Evolutionary conservation across 1,140 invertebrate species (phyloP), one percentile per base, ranked within the genome.

Genomic region (Solenopsis invicta): DNA sequence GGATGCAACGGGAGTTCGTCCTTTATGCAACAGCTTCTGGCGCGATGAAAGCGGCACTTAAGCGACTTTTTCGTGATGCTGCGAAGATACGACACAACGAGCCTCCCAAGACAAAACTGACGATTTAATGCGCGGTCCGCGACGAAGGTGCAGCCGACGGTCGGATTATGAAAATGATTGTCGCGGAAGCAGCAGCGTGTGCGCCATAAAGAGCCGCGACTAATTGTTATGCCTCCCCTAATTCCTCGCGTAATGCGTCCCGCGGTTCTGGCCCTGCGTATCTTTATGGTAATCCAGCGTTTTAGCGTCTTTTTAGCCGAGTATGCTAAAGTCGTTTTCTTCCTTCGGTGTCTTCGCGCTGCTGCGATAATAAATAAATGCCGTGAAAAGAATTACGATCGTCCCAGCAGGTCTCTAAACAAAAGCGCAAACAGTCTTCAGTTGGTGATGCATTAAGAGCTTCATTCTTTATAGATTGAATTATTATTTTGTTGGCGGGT

Each of bases 241-340:
- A 89, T 89, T 85, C 74, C 59, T 74, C 12, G 52, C 50, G 52
- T 78, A 67, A 67, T 74, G 52, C 56, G 69, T 16, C 37, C 59
- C 54, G 41, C 54, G 34, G 59, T 62, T 52, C 67, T 41, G 61
- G 41, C 24, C 80, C 64, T 67, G 56, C 67, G 61, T 89, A 89
- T 89, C 87, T 89, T 86, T 88, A 89, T 89, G 88, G 59, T 89
- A 89, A 89, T 89, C 24, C 67, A 41, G 1, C 88, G 52, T 89
- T 85, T 89, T 89, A 86, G 64, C 77, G 85, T 89, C 87, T 89
- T 89, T 86, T 54, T 85, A 0, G 34, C 87, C 13, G 34, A 37
- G 66, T 61, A 75, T 9, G 45, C 45, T 80, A 67, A 88, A 89
- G 87, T 69, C 71, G 45, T 78, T 67, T 29, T 67, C 74, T 50